Conservation (phyloP, 2,113 vertebrate genomes). For the Rhombomys opimus region DNA sequence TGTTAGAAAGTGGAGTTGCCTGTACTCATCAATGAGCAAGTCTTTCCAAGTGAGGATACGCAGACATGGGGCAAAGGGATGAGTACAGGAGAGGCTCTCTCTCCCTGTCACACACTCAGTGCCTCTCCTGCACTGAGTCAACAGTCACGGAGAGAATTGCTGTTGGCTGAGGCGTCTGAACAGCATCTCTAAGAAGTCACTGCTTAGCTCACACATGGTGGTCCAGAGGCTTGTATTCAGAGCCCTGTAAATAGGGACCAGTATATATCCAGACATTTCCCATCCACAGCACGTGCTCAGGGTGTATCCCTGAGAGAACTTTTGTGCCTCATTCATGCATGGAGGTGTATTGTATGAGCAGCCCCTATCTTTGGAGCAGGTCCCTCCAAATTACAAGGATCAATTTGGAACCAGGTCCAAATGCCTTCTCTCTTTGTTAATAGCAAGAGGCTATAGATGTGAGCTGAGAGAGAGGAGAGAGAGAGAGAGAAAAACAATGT, state of each 20-base stretch:
- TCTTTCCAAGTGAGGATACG: neutral
- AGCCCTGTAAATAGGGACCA: neutral
- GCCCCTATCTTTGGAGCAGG: too few relatives aligned
- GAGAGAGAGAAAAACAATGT: too few relatives aligned
- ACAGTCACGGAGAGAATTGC: neutral
- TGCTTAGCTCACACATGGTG: neutral
- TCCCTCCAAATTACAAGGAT: neutral
- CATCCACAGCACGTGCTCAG: neutral
- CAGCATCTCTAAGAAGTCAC: neutral
- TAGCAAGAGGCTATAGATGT: neutral
- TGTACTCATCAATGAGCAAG: neutral
- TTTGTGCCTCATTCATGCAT: neutral
- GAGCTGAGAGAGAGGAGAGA: neutral
- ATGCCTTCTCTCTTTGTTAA: neutral
- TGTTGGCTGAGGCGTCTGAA: neutral
- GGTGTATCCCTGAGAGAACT: neutral
- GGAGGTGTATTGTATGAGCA: neutral
- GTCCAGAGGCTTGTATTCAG: neutral
- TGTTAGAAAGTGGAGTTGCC: neutral
- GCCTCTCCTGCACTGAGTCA: neutral
- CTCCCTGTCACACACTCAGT: neutral
- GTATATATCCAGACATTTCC: neutral
- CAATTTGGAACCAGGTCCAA: neutral
- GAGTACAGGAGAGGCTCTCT: neutral
- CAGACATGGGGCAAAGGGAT: neutral